phyloP scores from a whole-genome alignment of 2,888 invertebrate species.

The Boloria euphrosyne region DNA sequence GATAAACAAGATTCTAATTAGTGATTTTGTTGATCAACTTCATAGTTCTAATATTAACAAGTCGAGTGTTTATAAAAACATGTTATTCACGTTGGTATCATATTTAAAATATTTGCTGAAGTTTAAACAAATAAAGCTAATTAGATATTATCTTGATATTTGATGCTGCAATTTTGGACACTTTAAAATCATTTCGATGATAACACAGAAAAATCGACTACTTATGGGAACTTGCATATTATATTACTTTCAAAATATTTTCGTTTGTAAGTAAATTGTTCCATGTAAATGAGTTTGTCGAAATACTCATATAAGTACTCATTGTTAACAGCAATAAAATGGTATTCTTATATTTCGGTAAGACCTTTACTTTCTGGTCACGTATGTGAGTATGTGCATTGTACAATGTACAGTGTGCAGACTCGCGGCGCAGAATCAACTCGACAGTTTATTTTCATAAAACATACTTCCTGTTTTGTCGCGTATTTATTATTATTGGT shows the following conservation, averaged over 20 bases:
- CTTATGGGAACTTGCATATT: neutral
- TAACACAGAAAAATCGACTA: neutral
- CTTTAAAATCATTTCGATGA: no score
- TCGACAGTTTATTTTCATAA: conserved; percentile 51
- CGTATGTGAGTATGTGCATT: conserved; percentile 47
- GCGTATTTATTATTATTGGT: conserved; percentile 15
- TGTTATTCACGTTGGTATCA: no score
- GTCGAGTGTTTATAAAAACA: no score
- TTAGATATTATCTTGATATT: no score
- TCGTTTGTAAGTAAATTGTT: neutral
- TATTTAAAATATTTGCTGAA: no score
- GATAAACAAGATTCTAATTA: no score
- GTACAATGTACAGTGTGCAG: conserved; percentile 48
- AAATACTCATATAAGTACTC: neutral
- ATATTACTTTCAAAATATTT: neutral
- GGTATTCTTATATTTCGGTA: conserved; percentile 50
- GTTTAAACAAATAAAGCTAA: no score
- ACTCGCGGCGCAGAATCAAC: conserved; percentile 44
- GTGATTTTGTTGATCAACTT: no score
- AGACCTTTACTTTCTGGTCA: conserved; percentile 59
- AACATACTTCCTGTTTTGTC: conserved; percentile 54
- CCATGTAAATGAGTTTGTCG: neutral
- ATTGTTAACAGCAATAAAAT: conserved; percentile 22
- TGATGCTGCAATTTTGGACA: no score
- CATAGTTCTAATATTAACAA: no score